A percentile compares a stretch with the other conserved stretches of the same genome.
Conservation (phyloP, 2,797 vertebrate genomes). For the Myripristis jacobus region DNA sequence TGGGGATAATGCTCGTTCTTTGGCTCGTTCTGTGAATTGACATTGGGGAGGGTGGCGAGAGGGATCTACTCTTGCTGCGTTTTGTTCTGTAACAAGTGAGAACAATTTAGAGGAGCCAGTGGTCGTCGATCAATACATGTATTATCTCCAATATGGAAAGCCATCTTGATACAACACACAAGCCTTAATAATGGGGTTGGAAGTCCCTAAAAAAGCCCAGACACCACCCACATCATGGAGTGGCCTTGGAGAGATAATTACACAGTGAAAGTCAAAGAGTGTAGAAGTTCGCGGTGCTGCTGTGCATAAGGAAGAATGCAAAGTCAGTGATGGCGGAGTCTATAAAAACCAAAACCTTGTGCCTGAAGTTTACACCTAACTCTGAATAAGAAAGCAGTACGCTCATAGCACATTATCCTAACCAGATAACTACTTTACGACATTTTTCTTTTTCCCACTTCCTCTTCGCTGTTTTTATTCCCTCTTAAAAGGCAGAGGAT, state of each 20-base stretch:
- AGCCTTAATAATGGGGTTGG: slow-evolving; percentile 66
- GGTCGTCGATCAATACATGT: slow-evolving; percentile 64
- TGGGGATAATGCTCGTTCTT: slow-evolving; percentile 74
- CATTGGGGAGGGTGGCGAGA: slow-evolving; percentile 70
- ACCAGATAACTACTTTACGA: slow-evolving; percentile 11
- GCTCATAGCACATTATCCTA: neutral
- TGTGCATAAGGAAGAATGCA: neutral
- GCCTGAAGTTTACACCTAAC: neutral
- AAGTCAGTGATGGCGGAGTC: neutral
- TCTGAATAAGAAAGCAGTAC: slow-evolving; percentile 10
- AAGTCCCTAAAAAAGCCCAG: slow-evolving; percentile 46
- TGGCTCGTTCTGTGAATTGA: slow-evolving; percentile 72
- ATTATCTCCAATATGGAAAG: slow-evolving; percentile 64
- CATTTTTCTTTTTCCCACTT: neutral
- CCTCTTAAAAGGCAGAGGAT: slow-evolving; percentile 2
- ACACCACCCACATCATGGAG: slow-evolving; percentile 35
- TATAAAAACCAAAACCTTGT: slow-evolving; percentile 10
- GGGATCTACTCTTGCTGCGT: slow-evolving; percentile 71
- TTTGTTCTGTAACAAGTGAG: slow-evolving; percentile 79
- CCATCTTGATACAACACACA: slow-evolving; percentile 55
- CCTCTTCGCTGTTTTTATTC: neutral
- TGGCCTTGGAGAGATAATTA: slow-evolving; percentile 62
- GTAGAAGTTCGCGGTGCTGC: slow-evolving; percentile 32
- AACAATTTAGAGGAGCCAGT: slow-evolving; percentile 69
- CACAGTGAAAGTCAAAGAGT: slow-evolving; percentile 50